phyloP scores from a whole-genome alignment of 1,140 invertebrate species.

The Aphidius ervi region DNA sequence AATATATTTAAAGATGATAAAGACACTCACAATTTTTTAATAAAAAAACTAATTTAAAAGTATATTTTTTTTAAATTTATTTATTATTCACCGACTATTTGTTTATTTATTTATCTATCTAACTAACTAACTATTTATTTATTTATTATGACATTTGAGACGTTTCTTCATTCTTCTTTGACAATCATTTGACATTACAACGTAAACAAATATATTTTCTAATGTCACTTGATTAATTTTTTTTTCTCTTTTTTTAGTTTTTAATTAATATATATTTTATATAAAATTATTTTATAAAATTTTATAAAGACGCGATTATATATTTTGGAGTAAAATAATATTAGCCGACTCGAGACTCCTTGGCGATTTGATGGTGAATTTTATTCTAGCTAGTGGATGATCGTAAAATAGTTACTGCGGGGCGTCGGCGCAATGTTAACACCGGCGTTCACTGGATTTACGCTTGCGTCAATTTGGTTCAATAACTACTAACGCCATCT shows the following conservation, averaged over 20 bases:
- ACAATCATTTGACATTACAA: neutral
- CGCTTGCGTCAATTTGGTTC: neutral
- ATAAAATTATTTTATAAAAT: neutral
- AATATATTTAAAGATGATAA: too few species aligned
- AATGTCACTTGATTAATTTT: neutral
- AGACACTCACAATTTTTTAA: too few species aligned
- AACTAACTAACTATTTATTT: neutral
- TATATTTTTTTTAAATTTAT: too few species aligned
- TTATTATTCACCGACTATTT: too few species aligned
- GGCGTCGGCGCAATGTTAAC: slow-evolving; percentile 16
- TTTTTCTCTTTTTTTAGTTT: neutral
- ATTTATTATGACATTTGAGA: neutral
- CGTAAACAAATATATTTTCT: neutral
- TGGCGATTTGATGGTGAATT: slow-evolving; percentile 4
- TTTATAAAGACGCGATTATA: neutral
- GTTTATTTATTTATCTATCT: too few species aligned
- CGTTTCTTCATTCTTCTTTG: slow-evolving; percentile 7
- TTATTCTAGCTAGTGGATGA: slow-evolving; percentile 12
- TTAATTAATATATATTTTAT: neutral
- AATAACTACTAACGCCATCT: neutral
- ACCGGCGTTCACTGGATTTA: neutral
- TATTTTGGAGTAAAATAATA: too few species aligned
- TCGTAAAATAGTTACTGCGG: neutral
- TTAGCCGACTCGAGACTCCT: too few species aligned
- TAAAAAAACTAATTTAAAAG: too few species aligned